Evolutionary conservation across 2,888 invertebrate genomes (phyloP).

Genomic region (Parapristionchus giblindavisi): DNA sequence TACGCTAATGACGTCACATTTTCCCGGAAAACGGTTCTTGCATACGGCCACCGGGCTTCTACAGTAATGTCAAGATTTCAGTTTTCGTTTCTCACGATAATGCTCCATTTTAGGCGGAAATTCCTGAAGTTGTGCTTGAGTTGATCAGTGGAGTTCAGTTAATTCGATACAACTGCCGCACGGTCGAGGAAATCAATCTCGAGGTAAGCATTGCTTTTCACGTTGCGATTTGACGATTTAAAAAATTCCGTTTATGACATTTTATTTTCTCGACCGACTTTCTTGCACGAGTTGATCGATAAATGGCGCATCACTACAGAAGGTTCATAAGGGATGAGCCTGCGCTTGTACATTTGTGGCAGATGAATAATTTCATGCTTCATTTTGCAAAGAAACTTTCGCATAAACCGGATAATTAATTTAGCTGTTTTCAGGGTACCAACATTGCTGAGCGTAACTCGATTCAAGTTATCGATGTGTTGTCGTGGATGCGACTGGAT

Average conservation of each 20-base stretch:
- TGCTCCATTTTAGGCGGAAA: neutral
- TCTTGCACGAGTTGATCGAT: neutral
- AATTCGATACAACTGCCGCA: neutral
- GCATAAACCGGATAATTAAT: too few species aligned
- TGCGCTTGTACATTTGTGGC: too few species aligned
- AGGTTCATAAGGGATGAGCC: too few species aligned
- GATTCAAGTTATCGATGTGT: slow-evolving; percentile 16
- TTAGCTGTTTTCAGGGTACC: slow-evolving; percentile 1
- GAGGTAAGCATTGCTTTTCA: too few species aligned
- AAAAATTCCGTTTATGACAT: too few species aligned
- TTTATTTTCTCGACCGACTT: too few species aligned
- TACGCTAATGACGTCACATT: too few species aligned
- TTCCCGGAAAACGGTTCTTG: too few species aligned
- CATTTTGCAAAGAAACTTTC: too few species aligned
- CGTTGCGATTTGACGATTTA: too few species aligned
- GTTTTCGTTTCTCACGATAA: neutral
- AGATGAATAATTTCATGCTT: too few species aligned
- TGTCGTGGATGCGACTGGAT: slow-evolving; percentile 20
- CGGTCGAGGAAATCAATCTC: slow-evolving; percentile 14
- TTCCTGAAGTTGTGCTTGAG: neutral
- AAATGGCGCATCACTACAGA: neutral
- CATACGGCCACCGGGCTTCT: too few species aligned
- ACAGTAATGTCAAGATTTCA: neutral
- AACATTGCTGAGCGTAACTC: slow-evolving; percentile 1
- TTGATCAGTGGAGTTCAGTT: neutral